Evolutionary conservation across 2,797 vertebrate species (phyloP).

Genomic region (Cirrhinus mrigala): DNA sequence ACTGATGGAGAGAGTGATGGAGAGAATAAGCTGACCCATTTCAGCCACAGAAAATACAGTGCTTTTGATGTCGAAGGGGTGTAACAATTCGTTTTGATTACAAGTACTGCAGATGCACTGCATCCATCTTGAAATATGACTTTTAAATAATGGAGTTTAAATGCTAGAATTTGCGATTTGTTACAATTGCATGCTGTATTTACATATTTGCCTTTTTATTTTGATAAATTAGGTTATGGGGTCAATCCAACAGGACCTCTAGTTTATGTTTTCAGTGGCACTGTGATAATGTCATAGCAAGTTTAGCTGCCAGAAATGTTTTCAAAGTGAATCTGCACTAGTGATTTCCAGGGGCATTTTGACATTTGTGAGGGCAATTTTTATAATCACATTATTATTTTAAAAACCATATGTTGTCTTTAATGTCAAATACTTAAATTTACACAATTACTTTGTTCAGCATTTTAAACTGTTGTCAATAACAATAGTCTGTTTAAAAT

Average conservation of each 20-base stretch:
- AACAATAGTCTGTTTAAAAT: no score
- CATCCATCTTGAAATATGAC: neutral
- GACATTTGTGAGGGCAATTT: no score
- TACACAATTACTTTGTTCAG: no score
- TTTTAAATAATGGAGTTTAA: neutral
- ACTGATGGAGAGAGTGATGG: conserved; percentile 61
- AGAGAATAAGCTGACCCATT: conserved; percentile 72
- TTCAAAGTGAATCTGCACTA: neutral
- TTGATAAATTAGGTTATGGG: neutral
- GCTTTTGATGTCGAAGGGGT: conserved; percentile 47
- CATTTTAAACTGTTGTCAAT: no score
- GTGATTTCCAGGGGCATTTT: no score
- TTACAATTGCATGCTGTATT: neutral
- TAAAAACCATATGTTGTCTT: no score
- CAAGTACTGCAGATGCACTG: neutral
- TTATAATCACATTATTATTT: no score
- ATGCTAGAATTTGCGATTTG: neutral
- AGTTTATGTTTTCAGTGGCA: neutral
- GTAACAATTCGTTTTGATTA: neutral
- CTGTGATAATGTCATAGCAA: neutral
- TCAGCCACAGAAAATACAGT: conserved; percentile 65
- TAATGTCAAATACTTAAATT: no score
- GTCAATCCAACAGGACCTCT: neutral
- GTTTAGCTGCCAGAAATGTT: neutral
- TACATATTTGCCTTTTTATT: no score